Conservation (phyloP, 2,797 vertebrate species). For the Phoxinus dragarum region DNA sequence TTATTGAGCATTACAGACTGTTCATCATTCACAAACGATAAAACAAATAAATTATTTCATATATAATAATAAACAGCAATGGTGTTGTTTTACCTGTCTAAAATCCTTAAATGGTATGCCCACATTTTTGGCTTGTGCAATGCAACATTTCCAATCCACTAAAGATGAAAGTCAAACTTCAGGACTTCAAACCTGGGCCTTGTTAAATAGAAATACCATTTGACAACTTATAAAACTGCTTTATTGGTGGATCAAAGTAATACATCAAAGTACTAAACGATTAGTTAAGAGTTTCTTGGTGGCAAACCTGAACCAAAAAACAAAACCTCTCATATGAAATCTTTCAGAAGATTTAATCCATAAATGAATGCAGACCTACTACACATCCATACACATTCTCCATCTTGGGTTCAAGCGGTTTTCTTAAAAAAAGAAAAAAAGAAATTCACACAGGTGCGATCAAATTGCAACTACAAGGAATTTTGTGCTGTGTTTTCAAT, state of each 20-base stretch:
- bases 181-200: conserved; percentile 14
- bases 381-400: not conserved
- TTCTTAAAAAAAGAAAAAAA: not conserved
- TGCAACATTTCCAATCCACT: not conserved
- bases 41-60: not conserved
- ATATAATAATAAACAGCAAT: not conserved
- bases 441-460: conserved; percentile 38
- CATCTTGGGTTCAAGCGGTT: not conserved
- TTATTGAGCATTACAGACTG: not conserved
- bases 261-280: not conserved
- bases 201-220: conserved; percentile 23
- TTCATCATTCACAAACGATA: not conserved
- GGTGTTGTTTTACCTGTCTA: not conserved
- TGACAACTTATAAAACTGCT: conserved; percentile 8
- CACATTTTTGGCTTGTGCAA: not conserved
- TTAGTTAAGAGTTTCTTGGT: not conserved
- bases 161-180: not conserved
- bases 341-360: not conserved
- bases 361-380: not conserved
- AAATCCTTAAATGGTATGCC: not conserved
- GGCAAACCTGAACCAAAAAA: not conserved
- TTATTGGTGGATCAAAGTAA: not conserved
- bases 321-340: not conserved
- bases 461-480: conserved; percentile 10
- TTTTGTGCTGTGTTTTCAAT: conserved; percentile 25